Evolutionary conservation across 2,113 vertebrate genomes (phyloP).

Genomic region (Chamaea fasciata): DNA sequence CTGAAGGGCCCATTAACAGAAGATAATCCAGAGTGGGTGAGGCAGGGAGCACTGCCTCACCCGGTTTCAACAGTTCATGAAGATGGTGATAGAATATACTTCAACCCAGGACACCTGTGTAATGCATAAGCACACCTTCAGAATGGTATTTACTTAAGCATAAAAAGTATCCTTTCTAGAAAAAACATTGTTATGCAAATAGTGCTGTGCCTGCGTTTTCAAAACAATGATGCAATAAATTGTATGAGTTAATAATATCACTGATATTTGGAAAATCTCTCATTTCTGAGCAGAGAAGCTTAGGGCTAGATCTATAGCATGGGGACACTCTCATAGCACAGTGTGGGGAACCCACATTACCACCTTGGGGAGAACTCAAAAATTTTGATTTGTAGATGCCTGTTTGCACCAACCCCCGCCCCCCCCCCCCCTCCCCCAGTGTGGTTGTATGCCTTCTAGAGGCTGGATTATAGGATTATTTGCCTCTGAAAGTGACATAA

Average conservation of each 20-base stretch:
- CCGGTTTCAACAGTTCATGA: too few species aligned
- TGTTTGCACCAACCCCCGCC: not conserved
- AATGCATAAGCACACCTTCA: not conserved
- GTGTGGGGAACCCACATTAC: rapidly evolving
- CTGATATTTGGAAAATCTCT: not conserved
- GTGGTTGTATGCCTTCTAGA: not conserved
- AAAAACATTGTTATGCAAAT: not conserved
- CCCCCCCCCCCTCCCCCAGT: too few species aligned
- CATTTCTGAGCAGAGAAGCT: not conserved
- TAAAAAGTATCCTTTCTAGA: not conserved
- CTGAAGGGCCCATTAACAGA: too few species aligned
- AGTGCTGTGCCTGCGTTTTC: not conserved
- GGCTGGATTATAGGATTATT: not conserved
- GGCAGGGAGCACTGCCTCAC: too few species aligned
- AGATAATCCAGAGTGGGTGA: too few species aligned
- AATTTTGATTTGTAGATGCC: not conserved
- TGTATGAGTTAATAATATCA: not conserved
- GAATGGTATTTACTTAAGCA: not conserved
- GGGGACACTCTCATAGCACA: rapidly evolving
- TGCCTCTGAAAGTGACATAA: not conserved
- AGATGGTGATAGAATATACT: too few species aligned
- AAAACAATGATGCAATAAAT: not conserved
- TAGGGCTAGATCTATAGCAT: not conserved
- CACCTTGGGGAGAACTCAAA: not conserved
- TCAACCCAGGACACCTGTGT: too few species aligned